Base-by-base conservation (phyloP, 1,140 invertebrate species). In the Drosophila carrolli region DNA sequence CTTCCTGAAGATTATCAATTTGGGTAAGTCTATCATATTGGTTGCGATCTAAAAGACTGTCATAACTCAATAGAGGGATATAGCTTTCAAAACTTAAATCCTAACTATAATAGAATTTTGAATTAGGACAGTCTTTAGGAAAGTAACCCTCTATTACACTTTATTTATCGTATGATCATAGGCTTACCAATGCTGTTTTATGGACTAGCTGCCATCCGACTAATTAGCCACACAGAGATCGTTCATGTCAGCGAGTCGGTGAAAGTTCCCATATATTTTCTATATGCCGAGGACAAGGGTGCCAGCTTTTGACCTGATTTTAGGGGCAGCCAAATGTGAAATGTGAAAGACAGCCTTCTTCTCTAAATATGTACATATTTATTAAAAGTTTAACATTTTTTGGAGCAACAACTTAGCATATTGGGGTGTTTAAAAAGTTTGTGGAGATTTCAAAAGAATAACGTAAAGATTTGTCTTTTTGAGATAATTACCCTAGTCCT, bases 141-240 rank as follows among this genome's bases (percentile, higher is more conserved):
- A 23, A 23, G 23, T 23, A 23, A 23, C 23, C 23, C 3, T 23
- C 23, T 23, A 23, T 23, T 4, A 4, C 23, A 23, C 23, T 23
- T 4, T 23, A 6, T 8, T 7, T 11, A 44, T 7, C 11, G n/a
- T 35, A 38, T 9, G 6, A 46, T 58, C 10, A 56, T n/a, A 98
- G 97, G 97, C 85, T 94, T 99, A 78, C 97, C 98, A 56, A 97
- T 97, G 86, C 92, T 98, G 54, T 95, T 97, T 27, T 99, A 99
- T 94, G 98, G 98, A 71, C 92, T 98, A 67, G 97, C 96, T 41
- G 97, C 97, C 10, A 96, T 94, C 66, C 95, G 95, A 78, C 93
- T 98, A 47, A 97, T 98, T 75, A 95, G 93, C 77, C 96, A 97
- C 91, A 93, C 93, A 74, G 97, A 98, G 94, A 93, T 94, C 41